phyloP scores from a whole-genome alignment of 2,113 vertebrate genomes.

The Poeciliopsis prolifica region DNA sequence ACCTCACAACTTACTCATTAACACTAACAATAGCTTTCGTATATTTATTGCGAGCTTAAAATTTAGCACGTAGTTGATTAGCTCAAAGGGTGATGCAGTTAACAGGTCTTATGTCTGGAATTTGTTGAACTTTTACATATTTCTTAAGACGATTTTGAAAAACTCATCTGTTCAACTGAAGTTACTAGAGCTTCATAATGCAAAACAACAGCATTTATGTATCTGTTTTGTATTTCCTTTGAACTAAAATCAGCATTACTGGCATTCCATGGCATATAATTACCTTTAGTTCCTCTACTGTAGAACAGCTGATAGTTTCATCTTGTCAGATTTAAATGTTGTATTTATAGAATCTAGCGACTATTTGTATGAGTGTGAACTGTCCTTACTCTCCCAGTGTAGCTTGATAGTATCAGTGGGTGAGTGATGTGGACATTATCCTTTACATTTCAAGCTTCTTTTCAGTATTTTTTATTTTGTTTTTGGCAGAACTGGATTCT shows the following conservation, averaged over 20 bases:
- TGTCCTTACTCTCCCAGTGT: slow-evolving; percentile 17
- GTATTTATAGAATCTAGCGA: slow-evolving; percentile 74
- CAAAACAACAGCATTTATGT: slow-evolving; percentile 5
- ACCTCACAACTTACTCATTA: no score
- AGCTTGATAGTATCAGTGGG: slow-evolving; percentile 33
- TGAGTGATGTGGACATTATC: slow-evolving; percentile 28
- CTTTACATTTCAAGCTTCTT: slow-evolving; percentile 18
- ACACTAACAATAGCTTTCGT: background rate
- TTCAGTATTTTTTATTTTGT: background rate
- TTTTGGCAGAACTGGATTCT: slow-evolving; percentile 37
- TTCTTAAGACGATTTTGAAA: no score
- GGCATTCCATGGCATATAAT: slow-evolving; percentile 33
- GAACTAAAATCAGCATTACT: slow-evolving; percentile 4
- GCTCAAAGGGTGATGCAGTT: background rate
- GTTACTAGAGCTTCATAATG: background rate
- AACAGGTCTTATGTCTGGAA: background rate
- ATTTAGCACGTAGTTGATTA: background rate
- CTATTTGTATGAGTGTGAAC: slow-evolving; percentile 47
- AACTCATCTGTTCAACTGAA: no score
- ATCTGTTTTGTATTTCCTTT: slow-evolving; percentile 9
- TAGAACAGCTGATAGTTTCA: slow-evolving; percentile 22
- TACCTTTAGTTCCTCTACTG: slow-evolving; percentile 24
- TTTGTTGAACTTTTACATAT: background rate
- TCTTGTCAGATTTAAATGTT: slow-evolving; percentile 53
- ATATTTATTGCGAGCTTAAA: background rate